Base-by-base conservation (phyloP, 2,888 invertebrate genomes). In the Oscheius myriophilus region DNA sequence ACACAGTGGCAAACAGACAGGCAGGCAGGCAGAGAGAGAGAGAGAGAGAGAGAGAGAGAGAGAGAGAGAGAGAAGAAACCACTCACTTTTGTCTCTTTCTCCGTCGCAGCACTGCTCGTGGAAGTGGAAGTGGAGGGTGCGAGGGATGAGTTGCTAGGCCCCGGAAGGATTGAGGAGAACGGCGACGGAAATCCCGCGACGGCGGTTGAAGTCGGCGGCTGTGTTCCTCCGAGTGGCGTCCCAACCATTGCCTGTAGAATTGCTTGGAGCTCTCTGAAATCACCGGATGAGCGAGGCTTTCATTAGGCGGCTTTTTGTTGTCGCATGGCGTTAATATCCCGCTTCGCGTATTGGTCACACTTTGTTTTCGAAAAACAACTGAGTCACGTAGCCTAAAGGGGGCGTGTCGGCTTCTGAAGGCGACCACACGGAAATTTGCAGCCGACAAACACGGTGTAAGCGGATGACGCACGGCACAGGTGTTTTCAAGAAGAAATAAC, bases 221-320 rank as follows among this genome's bases (percentile, higher is more conserved):
- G 64, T 23, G 41, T 42, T 43, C 16, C 23, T n/a, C 57, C 57
- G 9, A 51, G 39, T 18, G 67, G 67, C 16, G 67, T 67, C 6
- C 41, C 39, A 0, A 61, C 61, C 67, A 67, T 52, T 11, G 61
- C 67, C 43, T 59, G 55, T n/a, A 67, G 43, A 16, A 67, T 67
- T 4, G 67, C 67, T n/a, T 61, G 67, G n/a, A 67, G 51, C 7
- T 67, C 67, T 53, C 67, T 67, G 59, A 45, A 67, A 61, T 55
- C 18, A 55, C 21, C 11, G 18, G 41, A 23, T 11, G 21, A 33
- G 33, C 33, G 33, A 52, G 26, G 23, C 52, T 18, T 23, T 12
- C 14, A 14, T 23, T n/a, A 25, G 52, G 23, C 26, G 52, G 52
- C 23, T 23, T 12, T 26, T 25, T n/a, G 23, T 52, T 23, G 26